Evolutionary conservation across 1,140 invertebrate genomes (phyloP).

Genomic region (Bombus fervidus): DNA sequence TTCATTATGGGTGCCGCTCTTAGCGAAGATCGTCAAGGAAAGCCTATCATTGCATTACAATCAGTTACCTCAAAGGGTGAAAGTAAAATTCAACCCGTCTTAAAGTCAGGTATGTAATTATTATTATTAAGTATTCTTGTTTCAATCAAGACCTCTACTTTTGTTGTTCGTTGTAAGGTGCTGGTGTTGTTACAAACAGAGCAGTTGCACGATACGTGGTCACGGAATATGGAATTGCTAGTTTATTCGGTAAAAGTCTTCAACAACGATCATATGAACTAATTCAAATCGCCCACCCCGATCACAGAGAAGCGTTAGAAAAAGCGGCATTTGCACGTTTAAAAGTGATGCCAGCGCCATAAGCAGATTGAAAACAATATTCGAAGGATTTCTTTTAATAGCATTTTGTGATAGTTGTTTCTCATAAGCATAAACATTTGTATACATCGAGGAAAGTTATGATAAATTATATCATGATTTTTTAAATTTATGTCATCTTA

Average conservation of each 20-base stretch:
- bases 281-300: constrained; percentile 95
- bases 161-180: constrained; percentile 84
- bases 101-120: constrained; percentile 88
- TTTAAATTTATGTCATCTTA: constrained; percentile 24
- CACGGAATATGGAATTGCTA: constrained; percentile 96
- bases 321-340: constrained; percentile 95
- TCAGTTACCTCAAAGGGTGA: constrained; percentile 93
- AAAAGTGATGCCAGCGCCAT: constrained; percentile 90
- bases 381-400: constrained; percentile 44
- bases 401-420: constrained; percentile 42
- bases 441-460: background rate
- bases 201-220: constrained; percentile 97
- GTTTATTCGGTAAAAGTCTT: constrained; percentile 95
- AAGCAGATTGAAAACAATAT: constrained; percentile 28
- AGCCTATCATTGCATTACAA: constrained; percentile 96
- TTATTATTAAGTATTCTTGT: background rate
- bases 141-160: background rate
- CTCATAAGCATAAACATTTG: background rate
- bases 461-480: constrained; percentile 16
- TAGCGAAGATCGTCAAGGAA: constrained; percentile 93
- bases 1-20: constrained; percentile 97
- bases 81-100: constrained; percentile 93
- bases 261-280: constrained; percentile 95
- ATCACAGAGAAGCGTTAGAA: constrained; percentile 93
- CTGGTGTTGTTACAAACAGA: constrained; percentile 95